Evolutionary conservation across 2,113 vertebrate genomes (phyloP).

Genomic region (Pangasianodon hypophthalmus): DNA sequence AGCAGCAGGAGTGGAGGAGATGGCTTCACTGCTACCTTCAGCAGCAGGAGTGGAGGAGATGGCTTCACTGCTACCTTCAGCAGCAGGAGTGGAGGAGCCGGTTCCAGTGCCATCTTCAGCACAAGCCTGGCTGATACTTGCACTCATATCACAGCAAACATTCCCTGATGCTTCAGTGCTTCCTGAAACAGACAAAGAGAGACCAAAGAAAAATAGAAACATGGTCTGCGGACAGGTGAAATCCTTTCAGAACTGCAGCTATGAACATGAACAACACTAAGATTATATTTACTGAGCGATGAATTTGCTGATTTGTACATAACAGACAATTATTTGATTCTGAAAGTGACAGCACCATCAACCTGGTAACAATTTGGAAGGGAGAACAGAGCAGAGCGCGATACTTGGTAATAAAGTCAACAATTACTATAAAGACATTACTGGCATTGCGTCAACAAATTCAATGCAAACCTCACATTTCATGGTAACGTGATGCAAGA

Average conservation of each 20-base stretch:
- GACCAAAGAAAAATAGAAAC: constrained; percentile 16
- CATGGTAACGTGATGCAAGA: background rate
- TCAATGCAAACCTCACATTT: background rate
- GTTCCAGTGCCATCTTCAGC: constrained; percentile 28
- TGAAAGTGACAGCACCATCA: constrained; percentile 2
- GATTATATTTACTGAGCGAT: background rate
- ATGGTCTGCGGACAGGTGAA: background rate
- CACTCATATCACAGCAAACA: constrained; percentile 42
- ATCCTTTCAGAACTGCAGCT: background rate
- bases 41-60: background rate
- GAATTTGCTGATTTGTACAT: background rate
- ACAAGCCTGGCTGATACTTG: constrained; percentile 4
- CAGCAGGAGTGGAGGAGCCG: background rate
- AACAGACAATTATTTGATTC: background rate
- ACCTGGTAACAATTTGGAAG: background rate
- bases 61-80: constrained; percentile 19
- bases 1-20: background rate
- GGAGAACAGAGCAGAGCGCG: background rate
- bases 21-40: constrained; percentile 14
- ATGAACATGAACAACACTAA: background rate
- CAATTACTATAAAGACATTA: background rate
- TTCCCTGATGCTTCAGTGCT: constrained; percentile 71
- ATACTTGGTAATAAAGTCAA: background rate
- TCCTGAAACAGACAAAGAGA: constrained; percentile 72
- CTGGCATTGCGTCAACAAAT: background rate